phyloP scores from a whole-genome alignment of 2,797 vertebrate genomes.

The Ficedula albicollis region DNA sequence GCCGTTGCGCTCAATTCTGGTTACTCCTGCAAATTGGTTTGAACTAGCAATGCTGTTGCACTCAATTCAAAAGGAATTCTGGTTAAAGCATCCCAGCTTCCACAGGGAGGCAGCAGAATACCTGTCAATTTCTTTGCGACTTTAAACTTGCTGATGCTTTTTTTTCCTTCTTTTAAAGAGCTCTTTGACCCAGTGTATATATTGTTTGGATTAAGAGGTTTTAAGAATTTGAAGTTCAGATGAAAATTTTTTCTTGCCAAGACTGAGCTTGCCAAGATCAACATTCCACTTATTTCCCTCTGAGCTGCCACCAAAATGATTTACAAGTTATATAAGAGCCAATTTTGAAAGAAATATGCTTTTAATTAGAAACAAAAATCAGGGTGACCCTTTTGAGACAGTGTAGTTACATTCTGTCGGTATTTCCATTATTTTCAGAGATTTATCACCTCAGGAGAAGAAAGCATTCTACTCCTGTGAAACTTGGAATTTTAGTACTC shows the following conservation, averaged over 20 bases:
- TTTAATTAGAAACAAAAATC: constrained; percentile 60
- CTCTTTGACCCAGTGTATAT: neutral
- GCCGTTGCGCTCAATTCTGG: neutral
- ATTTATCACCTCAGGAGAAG: constrained; percentile 30
- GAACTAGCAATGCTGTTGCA: neutral
- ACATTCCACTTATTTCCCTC: constrained; percentile 40
- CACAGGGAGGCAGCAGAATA: constrained; percentile 71
- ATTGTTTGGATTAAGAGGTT: constrained; percentile 22
- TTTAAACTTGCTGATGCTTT: neutral
- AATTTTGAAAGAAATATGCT: constrained; percentile 55
- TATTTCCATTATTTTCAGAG: constrained; percentile 39
- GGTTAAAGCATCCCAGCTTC: neutral
- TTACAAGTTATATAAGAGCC: constrained; percentile 22
- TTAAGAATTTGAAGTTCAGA: constrained; percentile 37
- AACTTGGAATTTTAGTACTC: constrained; percentile 1
- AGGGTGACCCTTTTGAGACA: constrained; percentile 1
- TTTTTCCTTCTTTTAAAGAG: neutral
- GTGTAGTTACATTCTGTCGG: neutral
- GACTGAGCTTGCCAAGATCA: constrained; percentile 29
- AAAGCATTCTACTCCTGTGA: constrained; percentile 11
- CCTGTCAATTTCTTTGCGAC: constrained; percentile 8
- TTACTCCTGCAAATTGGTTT: neutral
- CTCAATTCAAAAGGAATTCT: neutral
- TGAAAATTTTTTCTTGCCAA: constrained; percentile 38
- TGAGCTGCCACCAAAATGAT: constrained; percentile 44